These are phyloP conservation scores for Pandemis cinnamomeana DNA, from an alignment of 2,888 invertebrate species.

Conservation along the genomic window DNA sequence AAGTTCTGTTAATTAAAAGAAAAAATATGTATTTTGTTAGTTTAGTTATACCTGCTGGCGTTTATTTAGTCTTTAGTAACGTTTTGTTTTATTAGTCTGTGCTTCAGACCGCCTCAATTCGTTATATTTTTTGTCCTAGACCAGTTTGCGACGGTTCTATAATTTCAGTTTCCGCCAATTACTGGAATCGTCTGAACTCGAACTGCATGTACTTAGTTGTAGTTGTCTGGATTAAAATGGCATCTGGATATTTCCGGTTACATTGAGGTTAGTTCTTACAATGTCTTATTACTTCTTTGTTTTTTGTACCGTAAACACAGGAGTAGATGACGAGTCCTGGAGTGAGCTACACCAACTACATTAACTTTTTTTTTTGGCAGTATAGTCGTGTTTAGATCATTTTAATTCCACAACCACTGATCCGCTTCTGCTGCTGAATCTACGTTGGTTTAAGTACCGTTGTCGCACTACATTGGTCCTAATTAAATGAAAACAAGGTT, in stretches of 20 bases:
- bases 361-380: no score
- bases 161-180: slow-evolving; percentile 33
- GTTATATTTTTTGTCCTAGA: slow-evolving; percentile 19
- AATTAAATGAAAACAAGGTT: neutral
- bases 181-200: slow-evolving; percentile 21
- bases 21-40: no score
- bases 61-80: slow-evolving; percentile 17
- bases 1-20: no score
- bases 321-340: no score
- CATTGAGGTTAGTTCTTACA: neutral
- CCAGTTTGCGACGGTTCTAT: slow-evolving; percentile 26
- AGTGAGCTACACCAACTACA: no score
- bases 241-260: slow-evolving; percentile 23
- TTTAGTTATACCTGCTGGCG: no score
- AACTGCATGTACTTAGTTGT: slow-evolving; percentile 20
- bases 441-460: neutral
- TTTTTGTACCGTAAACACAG: no score
- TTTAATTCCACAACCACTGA: no score
- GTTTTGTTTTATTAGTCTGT: slow-evolving; percentile 9
- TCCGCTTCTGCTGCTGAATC: no score
- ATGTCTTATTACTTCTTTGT: neutral
- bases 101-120: slow-evolving; percentile 9
- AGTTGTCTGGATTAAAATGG: slow-evolving; percentile 23
- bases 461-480: neutral
- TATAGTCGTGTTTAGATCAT: no score